Conservation (phyloP, 1,140 invertebrate genomes). For the Rhizoglyphus robini region DNA sequence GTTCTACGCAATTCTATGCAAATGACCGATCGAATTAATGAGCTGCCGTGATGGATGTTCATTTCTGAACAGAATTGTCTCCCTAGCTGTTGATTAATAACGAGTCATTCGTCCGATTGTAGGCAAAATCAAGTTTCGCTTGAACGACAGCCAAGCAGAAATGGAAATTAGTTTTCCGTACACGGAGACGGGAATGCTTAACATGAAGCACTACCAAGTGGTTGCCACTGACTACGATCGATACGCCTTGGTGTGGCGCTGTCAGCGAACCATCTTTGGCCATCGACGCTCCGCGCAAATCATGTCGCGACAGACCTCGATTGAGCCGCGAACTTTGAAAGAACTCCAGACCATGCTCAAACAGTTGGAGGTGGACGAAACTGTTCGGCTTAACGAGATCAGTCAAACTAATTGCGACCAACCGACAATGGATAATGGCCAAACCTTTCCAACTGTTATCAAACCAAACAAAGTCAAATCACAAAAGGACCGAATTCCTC, state of each 20-base stretch:
- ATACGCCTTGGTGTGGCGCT: constrained; percentile 61
- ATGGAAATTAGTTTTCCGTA: constrained; percentile 18
- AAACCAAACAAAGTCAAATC: background rate
- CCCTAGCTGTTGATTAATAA: background rate
- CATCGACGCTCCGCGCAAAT: constrained; percentile 62
- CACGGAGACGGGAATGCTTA: constrained; percentile 49
- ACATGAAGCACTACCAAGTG: constrained; percentile 54
- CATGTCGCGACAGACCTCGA: constrained; percentile 42
- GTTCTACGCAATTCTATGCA: too few relatives aligned
- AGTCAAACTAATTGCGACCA: constrained; percentile 1
- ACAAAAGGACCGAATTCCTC: background rate
- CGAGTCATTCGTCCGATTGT: too few relatives aligned
- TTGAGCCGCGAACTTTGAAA: background rate
- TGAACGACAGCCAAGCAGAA: constrained; percentile 9
- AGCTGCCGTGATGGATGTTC: too few relatives aligned
- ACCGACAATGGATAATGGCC: too few relatives aligned
- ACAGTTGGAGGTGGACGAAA: background rate
- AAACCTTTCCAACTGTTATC: background rate
- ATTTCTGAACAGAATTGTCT: background rate
- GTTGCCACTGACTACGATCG: constrained; percentile 57
- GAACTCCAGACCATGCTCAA: constrained; percentile 5
- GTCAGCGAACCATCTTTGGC: constrained; percentile 55
- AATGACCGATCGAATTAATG: too few relatives aligned
- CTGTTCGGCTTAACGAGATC: background rate
- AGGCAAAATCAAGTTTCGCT: constrained; percentile 12